Base-by-base conservation (phyloP, 2,797 vertebrate genomes). In the Chloroceryle inda region DNA sequence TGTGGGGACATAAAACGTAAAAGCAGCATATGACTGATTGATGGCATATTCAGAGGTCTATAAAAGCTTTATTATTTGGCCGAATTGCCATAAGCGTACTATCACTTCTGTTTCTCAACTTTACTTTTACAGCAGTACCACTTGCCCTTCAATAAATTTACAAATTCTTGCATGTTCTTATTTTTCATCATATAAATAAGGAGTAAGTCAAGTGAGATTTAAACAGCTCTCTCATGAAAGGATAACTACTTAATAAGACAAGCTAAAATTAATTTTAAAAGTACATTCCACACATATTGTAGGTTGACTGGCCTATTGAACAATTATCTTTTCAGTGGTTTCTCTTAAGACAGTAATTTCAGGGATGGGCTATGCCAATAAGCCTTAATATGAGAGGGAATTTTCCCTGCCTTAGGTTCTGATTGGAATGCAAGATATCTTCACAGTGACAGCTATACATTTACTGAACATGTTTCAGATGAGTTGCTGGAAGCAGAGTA, bases 321-420 rank as follows among this genome's bases (percentile, higher is more conserved):
- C 96, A 94, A 97, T 96, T 97, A 97, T 97, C 85, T 94, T 98
- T 97, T 98, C 96, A 97, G 77, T 96, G 79, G 77, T 94, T 93
- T 93, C 92, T 96, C 81, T 93, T 79, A 96, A 89, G 96, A 97
- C 95, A 97, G 83, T 94, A 97, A 96, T 96, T 98, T 97, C 88
- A 96, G 94, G 74, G 86, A 94, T 80, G 79, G 94, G 63, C 58
- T 95, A 55, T 44, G 82, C 94, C 95, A 97, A 92, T 94, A 97
- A 97, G 86, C 62, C 67, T 94, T 96, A 97, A 96, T 96, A 96
- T 92, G 89, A 93, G 76, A 97, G 94, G 89, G 92, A 96, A 90
- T 96, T 97, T 97, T 97, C 92, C 87, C 78, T 96, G 96, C 93
- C 97, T 97, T 92, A 71, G 92, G 95, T 96, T 97, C 92, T 96